Evolutionary conservation across 2,113 vertebrate genomes (phyloP).

Genomic region (Triplophysa tibetana): DNA sequence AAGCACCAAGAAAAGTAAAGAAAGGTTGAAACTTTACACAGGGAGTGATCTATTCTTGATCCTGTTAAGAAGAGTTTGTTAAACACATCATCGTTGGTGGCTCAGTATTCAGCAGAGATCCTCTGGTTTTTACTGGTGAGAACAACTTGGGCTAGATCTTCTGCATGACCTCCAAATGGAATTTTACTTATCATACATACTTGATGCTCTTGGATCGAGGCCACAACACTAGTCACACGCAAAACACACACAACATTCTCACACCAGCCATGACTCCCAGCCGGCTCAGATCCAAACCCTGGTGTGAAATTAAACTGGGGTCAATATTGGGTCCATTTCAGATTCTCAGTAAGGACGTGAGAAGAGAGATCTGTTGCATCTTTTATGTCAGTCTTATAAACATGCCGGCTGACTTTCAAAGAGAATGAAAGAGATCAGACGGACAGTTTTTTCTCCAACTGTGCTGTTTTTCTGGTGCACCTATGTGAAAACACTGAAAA

Average conservation of each 20-base stretch:
- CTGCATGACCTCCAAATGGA: conserved; percentile 1
- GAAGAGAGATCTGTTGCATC: background rate
- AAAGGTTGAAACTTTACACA: background rate
- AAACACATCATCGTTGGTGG: background rate
- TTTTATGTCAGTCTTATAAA: background rate
- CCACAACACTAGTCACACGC: background rate
- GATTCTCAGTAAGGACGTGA: background rate
- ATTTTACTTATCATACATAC: background rate
- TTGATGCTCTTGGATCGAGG: background rate
- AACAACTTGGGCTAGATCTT: background rate
- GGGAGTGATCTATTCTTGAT: background rate
- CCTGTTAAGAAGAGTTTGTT: background rate
- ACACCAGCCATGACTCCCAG: background rate
- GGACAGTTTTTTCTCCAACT: background rate
- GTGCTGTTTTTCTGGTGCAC: background rate
- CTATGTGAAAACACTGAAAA: background rate
- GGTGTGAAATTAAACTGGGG: background rate
- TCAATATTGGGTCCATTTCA: background rate
- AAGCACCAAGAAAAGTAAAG: conserved; percentile 22
- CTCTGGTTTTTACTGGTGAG: background rate
- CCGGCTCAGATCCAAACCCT: background rate
- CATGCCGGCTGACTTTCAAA: background rate
- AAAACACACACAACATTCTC: background rate
- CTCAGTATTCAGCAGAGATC: background rate
- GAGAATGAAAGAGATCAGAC: conserved; percentile 7